Evolutionary conservation across 2,113 vertebrate species (phyloP).

Genomic region (Gadus chalcogrammus): DNA sequence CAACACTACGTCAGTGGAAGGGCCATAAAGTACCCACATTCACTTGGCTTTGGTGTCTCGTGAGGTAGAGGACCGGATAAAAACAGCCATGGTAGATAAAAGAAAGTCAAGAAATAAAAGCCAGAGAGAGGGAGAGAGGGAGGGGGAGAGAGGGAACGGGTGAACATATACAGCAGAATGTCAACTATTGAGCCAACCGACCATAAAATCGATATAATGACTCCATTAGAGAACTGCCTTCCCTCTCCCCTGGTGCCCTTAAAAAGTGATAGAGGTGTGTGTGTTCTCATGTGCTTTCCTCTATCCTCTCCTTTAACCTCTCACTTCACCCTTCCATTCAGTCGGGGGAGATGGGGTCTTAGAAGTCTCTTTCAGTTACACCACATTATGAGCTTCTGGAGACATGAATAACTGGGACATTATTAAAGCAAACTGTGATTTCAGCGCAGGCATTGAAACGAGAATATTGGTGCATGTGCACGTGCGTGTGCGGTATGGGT

Average conservation of each 20-base stretch:
- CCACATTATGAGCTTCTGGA: slow-evolving; percentile 53
- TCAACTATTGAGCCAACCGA: slow-evolving; percentile 15
- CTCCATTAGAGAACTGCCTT: slow-evolving; percentile 6
- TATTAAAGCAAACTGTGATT: slow-evolving; percentile 75
- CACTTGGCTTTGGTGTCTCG: too few relatives aligned
- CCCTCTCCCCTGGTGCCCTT: slow-evolving; percentile 15
- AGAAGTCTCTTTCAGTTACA: slow-evolving; percentile 58
- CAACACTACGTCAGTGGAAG: too few relatives aligned
- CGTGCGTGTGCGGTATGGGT: slow-evolving; percentile 4
- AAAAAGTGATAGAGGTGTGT: slow-evolving; percentile 26
- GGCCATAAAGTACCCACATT: too few relatives aligned
- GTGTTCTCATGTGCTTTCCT: slow-evolving; percentile 33
- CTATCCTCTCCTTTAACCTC: slow-evolving; percentile 18
- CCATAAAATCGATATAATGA: slow-evolving; percentile 34
- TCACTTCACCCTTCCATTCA: slow-evolving; percentile 18
- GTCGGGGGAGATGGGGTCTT: slow-evolving; percentile 27
- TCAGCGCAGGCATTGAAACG: slow-evolving; percentile 59
- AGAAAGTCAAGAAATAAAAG: not conserved
- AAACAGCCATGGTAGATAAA: too few relatives aligned
- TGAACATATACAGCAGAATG: slow-evolving; percentile 6
- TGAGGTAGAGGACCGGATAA: too few relatives aligned
- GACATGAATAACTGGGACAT: slow-evolving; percentile 72
- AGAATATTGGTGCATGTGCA: not conserved
- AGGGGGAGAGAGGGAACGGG: not conserved
- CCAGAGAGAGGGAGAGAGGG: not conserved